A percentile compares a stretch with the other conserved stretches of the same genome.
phyloP scores from a whole-genome alignment of 2,797 vertebrate species.

The Pseudocheirus occidentalis region DNA sequence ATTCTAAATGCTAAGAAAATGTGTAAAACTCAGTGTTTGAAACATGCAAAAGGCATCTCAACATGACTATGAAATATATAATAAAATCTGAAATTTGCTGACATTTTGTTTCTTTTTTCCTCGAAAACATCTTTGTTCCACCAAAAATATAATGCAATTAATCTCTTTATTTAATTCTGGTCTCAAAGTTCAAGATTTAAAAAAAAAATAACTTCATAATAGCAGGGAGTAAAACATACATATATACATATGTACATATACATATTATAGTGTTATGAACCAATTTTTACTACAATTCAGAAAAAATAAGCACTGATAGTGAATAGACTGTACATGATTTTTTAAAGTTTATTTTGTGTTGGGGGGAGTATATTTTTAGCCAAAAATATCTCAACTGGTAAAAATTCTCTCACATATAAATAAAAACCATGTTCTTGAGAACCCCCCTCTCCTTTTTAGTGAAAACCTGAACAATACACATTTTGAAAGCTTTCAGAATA shows the following conservation, averaged over 20 bases:
- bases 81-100: neutral
- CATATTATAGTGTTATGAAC: conserved; percentile 52
- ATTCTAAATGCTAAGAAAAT: conserved; percentile 25
- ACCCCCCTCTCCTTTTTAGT: conserved; percentile 50
- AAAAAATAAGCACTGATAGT: conserved; percentile 51
- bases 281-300: conserved; percentile 55
- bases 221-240: neutral
- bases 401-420: conserved; percentile 80
- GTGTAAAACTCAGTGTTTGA: neutral
- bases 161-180: conserved; percentile 1
- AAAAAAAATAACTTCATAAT: neutral
- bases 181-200: neutral
- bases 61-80: neutral
- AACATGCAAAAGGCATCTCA: conserved; percentile 11
- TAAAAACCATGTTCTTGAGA: conserved; percentile 74
- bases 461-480: conserved; percentile 68
- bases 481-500: conserved; percentile 68
- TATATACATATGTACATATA: neutral
- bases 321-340: conserved; percentile 59
- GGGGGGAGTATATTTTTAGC: conserved; percentile 70
- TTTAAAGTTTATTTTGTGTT: conserved; percentile 69
- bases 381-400: conserved; percentile 78
- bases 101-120: neutral
- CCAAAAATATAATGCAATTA: neutral
- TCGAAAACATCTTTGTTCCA: neutral